phyloP scores from a whole-genome alignment of 2,888 invertebrate genomes.

The Cybosia mesomella region DNA sequence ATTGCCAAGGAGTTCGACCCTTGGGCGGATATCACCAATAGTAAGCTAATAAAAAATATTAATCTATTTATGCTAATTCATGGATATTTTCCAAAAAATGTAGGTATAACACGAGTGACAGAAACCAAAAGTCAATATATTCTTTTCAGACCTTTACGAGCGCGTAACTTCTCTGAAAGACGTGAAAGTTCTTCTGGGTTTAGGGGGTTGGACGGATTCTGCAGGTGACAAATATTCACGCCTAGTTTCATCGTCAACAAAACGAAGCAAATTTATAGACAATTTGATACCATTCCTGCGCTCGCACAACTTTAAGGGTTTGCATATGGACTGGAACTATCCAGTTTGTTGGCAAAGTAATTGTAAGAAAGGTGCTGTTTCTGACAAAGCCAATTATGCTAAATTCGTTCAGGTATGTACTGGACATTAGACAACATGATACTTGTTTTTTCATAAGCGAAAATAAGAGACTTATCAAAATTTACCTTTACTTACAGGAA shows the following conservation, averaged over 20 bases:
- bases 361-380: conserved; percentile 92
- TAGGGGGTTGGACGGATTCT: conserved; percentile 99
- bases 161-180: conserved; percentile 90
- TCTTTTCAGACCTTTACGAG: conserved; percentile 91
- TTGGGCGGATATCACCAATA: conserved; percentile 95
- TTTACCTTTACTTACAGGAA: conserved; percentile 79
- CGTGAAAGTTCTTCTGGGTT: conserved; percentile 90
- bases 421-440: not conserved
- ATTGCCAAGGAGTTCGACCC: conserved; percentile 94
- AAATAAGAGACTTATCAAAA: not conserved
- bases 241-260: conserved; percentile 89
- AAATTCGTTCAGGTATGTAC: conserved; percentile 89
- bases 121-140: not conserved
- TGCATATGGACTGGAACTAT: conserved; percentile 98
- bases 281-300: conserved; percentile 91
- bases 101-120: not conserved
- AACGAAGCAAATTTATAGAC: conserved; percentile 90
- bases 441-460: not conserved
- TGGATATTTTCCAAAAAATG: not conserved
- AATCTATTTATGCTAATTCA: not conserved
- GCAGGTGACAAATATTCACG: conserved; percentile 95
- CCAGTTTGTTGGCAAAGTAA: conserved; percentile 97
- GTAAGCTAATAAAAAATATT: conserved; percentile 78
- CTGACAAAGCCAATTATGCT: conserved; percentile 92
- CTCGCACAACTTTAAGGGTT: conserved; percentile 93